Percentiles rank a stretch among this genome's conserved stretches.
phyloP scores from a whole-genome alignment of 2,113 vertebrate genomes.

The Andinoacara biseriatus region DNA sequence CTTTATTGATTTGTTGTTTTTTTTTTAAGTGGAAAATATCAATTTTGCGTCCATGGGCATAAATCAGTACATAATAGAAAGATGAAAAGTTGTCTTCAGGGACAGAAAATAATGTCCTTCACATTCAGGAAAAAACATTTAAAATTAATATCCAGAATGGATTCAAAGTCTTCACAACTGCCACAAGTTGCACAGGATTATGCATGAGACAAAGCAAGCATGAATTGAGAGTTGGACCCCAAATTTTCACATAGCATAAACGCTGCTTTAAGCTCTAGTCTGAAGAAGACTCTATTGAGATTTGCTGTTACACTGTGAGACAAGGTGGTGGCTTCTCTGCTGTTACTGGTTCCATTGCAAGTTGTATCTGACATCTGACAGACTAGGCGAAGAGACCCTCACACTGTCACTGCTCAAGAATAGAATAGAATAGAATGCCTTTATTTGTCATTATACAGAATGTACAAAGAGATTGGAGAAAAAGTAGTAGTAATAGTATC shows the following conservation, averaged over 20 bases:
- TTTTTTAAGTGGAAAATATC: background rate
- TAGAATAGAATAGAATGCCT: too few species aligned
- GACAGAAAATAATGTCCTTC: rapidly evolving
- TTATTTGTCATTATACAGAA: too few species aligned
- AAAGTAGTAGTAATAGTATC: too few species aligned
- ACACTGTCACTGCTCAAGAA: rapidly evolving
- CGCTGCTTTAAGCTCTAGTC: background rate
- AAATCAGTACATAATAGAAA: rapidly evolving
- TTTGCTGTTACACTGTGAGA: background rate
- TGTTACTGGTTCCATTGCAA: background rate
- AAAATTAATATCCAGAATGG: background rate
- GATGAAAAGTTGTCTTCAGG: background rate
- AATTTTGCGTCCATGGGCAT: background rate
- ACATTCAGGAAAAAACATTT: background rate
- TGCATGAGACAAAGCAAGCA: background rate
- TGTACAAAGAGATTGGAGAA: too few species aligned
- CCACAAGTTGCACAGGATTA: background rate
- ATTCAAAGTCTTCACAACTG: background rate
- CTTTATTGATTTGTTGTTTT: too few species aligned
- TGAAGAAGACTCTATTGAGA: background rate
- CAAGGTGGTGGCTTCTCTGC: background rate
- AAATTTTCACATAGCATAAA: too few species aligned
- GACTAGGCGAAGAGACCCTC: background rate
- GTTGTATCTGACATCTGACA: background rate
- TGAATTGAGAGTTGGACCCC: too few species aligned